Percentiles rank a stretch among this genome's conserved stretches.
phyloP scores from a whole-genome alignment of 2,113 vertebrate species.

The Penelope pileata region DNA sequence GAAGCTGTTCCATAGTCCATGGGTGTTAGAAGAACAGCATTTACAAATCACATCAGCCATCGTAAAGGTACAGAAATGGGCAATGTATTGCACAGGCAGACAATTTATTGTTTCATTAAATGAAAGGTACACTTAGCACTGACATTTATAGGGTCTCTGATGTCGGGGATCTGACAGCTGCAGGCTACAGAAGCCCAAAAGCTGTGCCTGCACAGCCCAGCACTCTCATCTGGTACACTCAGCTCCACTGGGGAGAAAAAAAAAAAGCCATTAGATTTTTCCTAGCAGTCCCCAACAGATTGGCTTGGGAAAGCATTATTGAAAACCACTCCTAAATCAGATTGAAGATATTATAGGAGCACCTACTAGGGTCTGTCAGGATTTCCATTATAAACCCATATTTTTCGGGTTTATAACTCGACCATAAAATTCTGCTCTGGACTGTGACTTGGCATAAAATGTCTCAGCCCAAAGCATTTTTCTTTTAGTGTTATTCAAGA shows the following conservation, averaged over 20 bases:
- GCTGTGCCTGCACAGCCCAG: background rate
- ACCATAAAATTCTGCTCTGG: constrained; percentile 51
- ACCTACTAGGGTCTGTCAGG: constrained; percentile 67
- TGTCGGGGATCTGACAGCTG: background rate
- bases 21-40: background rate
- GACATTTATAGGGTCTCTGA: background rate
- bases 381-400: constrained; percentile 76
- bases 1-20: accelerated
- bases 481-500: constrained; percentile 58
- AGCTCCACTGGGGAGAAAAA: background rate
- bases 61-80: background rate
- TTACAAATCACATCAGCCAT: background rate
- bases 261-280: background rate
- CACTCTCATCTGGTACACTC: constrained; percentile 31
- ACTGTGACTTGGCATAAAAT: constrained; percentile 68
- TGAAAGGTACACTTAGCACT: background rate
- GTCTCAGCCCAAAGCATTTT: constrained; percentile 65
- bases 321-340: constrained; percentile 77
- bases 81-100: background rate
- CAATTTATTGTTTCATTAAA: constrained; percentile 35
- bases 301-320: constrained; percentile 72
- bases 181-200: background rate
- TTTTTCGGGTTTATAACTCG: constrained; percentile 74
- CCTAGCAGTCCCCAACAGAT: constrained; percentile 27
- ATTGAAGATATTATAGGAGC: constrained; percentile 73